Conservation (phyloP, 2,888 invertebrate genomes). For the Eilema sororculum region DNA sequence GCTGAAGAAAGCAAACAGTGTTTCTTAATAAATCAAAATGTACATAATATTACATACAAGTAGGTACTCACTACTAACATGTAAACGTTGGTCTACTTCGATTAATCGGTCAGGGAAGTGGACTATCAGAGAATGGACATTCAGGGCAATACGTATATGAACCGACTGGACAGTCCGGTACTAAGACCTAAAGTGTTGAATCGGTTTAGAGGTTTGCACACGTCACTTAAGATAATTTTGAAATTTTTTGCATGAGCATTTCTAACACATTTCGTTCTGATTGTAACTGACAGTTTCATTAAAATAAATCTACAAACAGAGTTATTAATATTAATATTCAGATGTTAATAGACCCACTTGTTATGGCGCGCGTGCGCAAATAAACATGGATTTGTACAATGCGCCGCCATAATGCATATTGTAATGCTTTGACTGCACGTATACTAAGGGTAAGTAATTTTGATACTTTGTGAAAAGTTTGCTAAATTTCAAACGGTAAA, state of each 20-base stretch:
- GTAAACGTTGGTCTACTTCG: too few relatives aligned
- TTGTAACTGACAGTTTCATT: conserved; percentile 1
- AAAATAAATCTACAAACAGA: conserved; percentile 4
- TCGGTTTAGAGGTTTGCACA: too few relatives aligned
- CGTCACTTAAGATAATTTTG: too few relatives aligned
- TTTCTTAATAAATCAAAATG: too few relatives aligned
- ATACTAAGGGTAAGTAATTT: conserved; percentile 43
- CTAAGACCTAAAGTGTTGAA: too few relatives aligned
- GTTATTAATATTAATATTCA: conserved; percentile 26
- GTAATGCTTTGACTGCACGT: conserved; percentile 63
- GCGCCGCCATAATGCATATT: conserved; percentile 76
- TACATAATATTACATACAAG: too few relatives aligned
- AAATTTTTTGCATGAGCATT: too few relatives aligned
- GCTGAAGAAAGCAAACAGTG: neutral
- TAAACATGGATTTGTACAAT: conserved; percentile 75
- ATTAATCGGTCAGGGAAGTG: too few relatives aligned
- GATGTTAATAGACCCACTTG: conserved; percentile 50
- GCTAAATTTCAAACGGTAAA: neutral
- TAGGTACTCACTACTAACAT: too few relatives aligned
- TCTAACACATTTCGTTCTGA: neutral
- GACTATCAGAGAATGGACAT: too few relatives aligned
- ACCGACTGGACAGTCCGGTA: too few relatives aligned
- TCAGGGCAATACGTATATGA: too few relatives aligned
- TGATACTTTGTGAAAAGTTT: conserved; percentile 57
- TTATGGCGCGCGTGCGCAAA: conserved; percentile 68